Conservation (phyloP, 2,888 invertebrate species). For the Hartigia nigra region DNA sequence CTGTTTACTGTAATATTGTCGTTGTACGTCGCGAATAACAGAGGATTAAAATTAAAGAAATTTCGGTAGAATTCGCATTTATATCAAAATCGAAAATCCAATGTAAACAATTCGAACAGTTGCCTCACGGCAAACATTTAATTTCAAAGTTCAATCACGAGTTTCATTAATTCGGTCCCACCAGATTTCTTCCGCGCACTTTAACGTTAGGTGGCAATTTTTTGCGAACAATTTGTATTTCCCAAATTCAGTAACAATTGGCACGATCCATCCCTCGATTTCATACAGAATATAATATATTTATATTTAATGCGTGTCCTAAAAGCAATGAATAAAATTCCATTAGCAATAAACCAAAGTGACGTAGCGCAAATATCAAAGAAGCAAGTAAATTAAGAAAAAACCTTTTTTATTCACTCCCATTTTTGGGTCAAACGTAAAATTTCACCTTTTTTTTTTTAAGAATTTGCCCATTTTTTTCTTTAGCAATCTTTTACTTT, state of each 20-base stretch:
- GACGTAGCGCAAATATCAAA: too few relatives aligned
- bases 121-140: too few relatives aligned
- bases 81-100: not conserved
- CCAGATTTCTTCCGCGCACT: too few relatives aligned
- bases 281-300: not conserved
- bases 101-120: not conserved
- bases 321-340: too few relatives aligned
- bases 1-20: not conserved
- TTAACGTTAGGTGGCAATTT: too few relatives aligned
- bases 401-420: not conserved
- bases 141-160: not conserved
- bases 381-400: not conserved
- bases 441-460: not conserved
- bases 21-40: not conserved
- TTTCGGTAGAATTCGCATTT: not conserved
- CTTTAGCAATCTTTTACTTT: too few relatives aligned
- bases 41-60: not conserved
- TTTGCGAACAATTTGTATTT: too few relatives aligned
- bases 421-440: not conserved
- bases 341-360: too few relatives aligned
- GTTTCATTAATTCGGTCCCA: not conserved
- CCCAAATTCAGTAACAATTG: too few relatives aligned
- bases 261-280: too few relatives aligned
- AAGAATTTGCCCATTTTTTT: too few relatives aligned
- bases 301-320: too few relatives aligned